phyloP scores from a whole-genome alignment of 2,888 invertebrate genomes.

The Pachydiplax longipennis region DNA sequence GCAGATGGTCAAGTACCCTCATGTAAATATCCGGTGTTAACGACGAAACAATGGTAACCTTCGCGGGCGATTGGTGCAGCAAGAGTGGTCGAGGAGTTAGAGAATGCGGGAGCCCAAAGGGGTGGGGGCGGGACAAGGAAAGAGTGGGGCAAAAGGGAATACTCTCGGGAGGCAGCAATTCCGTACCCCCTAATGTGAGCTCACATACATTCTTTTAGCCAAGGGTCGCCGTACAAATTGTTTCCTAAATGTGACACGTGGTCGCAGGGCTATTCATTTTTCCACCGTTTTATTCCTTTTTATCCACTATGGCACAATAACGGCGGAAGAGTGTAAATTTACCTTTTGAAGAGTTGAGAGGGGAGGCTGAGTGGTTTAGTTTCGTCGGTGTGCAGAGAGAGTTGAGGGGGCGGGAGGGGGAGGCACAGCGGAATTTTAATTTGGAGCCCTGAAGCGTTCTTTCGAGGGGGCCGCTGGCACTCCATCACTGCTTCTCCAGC shows the following conservation, averaged over 20 bases:
- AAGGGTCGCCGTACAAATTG: conserved; percentile 33
- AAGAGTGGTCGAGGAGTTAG: no score
- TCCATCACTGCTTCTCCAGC: conserved; percentile 33
- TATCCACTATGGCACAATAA: conserved; percentile 37
- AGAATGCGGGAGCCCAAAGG: no score
- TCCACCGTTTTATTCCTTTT: conserved; percentile 24
- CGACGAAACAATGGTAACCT: no score
- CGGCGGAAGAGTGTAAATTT: conserved; percentile 22
- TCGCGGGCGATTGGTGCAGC: no score
- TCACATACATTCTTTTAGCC: conserved; percentile 12
- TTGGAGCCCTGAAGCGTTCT: neutral
- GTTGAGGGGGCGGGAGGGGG: neutral
- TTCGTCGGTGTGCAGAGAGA: neutral
- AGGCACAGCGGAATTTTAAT: conserved; percentile 33
- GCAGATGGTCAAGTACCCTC: no score
- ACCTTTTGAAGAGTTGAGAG: conserved; percentile 17
- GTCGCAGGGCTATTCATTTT: conserved; percentile 26
- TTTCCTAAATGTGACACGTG: conserved; percentile 41
- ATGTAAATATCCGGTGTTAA: no score
- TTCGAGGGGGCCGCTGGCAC: conserved; percentile 2
- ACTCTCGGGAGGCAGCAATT: neutral
- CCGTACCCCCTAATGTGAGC: neutral
- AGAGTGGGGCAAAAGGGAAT: no score
- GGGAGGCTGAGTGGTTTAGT: conserved; percentile 9
- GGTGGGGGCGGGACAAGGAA: no score